Percentiles rank a stretch among this genome's conserved stretches.
phyloP scores from a whole-genome alignment of 2,113 vertebrate species.

The Ceyx melanurus region DNA sequence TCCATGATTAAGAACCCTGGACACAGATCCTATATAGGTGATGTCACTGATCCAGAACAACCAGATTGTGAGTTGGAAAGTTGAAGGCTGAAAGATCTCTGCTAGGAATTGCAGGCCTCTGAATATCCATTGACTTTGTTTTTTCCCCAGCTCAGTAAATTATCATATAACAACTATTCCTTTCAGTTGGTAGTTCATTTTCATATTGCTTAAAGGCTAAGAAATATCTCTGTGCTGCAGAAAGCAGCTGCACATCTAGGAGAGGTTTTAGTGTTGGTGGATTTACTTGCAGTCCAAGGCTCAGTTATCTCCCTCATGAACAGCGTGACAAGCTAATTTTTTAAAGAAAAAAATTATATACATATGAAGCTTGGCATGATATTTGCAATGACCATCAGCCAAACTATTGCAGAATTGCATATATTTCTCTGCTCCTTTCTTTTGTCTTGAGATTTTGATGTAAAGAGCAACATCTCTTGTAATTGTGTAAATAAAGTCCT shows the following conservation, averaged over 20 bases:
- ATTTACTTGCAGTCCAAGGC: neutral
- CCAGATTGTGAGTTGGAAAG: neutral
- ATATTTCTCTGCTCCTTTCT: neutral
- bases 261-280: conserved; percentile 10
- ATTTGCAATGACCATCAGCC: neutral
- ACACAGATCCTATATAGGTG: neutral
- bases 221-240: conserved; percentile 33
- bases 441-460: neutral
- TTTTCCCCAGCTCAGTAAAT: neutral
- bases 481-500: neutral
- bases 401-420: neutral
- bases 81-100: neutral
- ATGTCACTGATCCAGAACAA: neutral
- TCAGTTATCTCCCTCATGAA: neutral
- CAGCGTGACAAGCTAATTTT: neutral
- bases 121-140: neutral
- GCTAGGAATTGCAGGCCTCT: neutral
- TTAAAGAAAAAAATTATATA: neutral
- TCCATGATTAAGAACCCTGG: neutral
- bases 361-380: neutral
- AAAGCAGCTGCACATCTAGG: conserved; percentile 1
- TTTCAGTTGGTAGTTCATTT: neutral
- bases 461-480: neutral
- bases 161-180: neutral
- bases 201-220: conserved; percentile 28